Base-by-base conservation (phyloP, 1,140 invertebrate species). In the Listronotus bonariensis region DNA sequence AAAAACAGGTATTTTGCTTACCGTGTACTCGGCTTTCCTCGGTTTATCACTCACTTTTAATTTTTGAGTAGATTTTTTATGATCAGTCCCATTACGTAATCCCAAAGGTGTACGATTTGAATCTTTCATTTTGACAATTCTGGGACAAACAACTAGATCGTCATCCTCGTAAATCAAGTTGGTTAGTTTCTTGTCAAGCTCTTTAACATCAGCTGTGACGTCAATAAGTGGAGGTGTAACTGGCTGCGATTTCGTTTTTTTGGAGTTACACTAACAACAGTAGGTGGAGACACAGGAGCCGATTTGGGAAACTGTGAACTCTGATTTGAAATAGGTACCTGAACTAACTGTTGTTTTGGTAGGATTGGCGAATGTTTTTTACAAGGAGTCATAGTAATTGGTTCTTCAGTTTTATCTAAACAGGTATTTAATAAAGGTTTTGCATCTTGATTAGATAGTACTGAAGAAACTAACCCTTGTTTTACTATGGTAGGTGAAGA, bases 41-140 rank as follows among this genome's bases (percentile, higher is more conserved):
- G 75, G 74, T 60, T 76, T 76, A 56, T 77, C 75, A 62, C 66
- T 71, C n/a, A 77, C 75, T 69, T 70, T 76, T n/a, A 75, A 41
- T 59, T 72, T 73, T 32, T 53, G 56, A 12, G 41, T 32, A 18
- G 18, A 26, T 54, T 65, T 73, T 62, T 51, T 62, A 9, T 40
- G 15, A 20, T 58, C 60, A 51, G 68, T 72, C 0, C 42, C 14
- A 61, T 76, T 74, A 20, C 69, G 46, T 14, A 59, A 57, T 32
- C 68, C 59, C 43, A 77, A 64, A n/a, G 76, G 74, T 12, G 71
- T 73, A 7, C 74, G 52, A 42, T 60, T 67, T 40, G 55, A 64
- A 17, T 61, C 58, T 34, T 48, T 65, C 10, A 58, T 17, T 62
- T 70, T 67, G 0, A 67, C 41, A 34, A 57, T 63, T 68, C 49